Base-by-base conservation (phyloP, 2,113 vertebrate species). In the Leptodactylus fuscus region DNA sequence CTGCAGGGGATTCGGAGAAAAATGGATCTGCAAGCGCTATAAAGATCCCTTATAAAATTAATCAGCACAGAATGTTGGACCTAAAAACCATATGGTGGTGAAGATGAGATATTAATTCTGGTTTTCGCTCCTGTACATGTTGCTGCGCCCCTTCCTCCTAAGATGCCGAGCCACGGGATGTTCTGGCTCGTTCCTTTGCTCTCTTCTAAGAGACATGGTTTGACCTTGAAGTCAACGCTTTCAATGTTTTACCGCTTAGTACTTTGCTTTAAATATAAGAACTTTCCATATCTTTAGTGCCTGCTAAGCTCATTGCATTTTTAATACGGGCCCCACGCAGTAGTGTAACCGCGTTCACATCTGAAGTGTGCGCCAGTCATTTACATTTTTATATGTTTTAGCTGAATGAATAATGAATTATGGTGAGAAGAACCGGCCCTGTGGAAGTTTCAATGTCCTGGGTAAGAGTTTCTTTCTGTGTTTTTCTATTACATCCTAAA, bases 331-430 rank as follows among this genome's bases (percentile, higher is more conserved):
- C 27, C n/a, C 60, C 41, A 34, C 60, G 9, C 60, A 29, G 60
- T 22, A 49, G 44, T 49, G 79, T 34, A 48, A 67, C 51, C 20
- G n/a, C 20, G 34, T 22, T 58, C 34, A 38, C 79, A 48, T 81
- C 58, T 49, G 44, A 81, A 81, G 79, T 81, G 62, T 27, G 36
- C 41, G 60, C 60, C 11, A n/a, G 41, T 67, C 38, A 81, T 81
- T 81, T 67, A 67, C 79, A 81, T 81, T 81, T 81, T 81, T 81
- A 81, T 81, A 81, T 81, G 79, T 44, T 81, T 81, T 81, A 81
- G 60, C n/a, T 27, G 58, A 81, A 81, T 81, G 79, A 81, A 81
- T 81, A 81, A 81, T 81, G 79, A 81, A 81, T 81, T 67, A 69
- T 20, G 79, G 79, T 49, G 9, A 32, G 24, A 67, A 67, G 55